Conservation (phyloP, 1,140 invertebrate genomes). For the Hyles vespertilio region DNA sequence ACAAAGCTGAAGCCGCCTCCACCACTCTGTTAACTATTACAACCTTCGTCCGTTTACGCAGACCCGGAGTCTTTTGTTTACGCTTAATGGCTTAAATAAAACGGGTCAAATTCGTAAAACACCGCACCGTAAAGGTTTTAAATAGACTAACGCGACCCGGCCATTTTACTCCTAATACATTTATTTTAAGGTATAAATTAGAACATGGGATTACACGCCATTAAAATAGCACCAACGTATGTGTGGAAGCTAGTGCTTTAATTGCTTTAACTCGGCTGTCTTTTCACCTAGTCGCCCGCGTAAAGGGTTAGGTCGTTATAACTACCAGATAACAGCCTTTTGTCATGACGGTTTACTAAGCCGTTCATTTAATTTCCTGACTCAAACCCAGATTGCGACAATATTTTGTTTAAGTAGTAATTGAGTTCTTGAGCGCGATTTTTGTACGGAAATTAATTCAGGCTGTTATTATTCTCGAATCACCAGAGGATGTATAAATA, state of each 20-base stretch:
- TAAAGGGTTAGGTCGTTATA: slow-evolving; percentile 47
- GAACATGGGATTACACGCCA: slow-evolving; percentile 29
- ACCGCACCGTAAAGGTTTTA: slow-evolving; percentile 48
- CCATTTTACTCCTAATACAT: slow-evolving; percentile 36
- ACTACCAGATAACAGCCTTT: slow-evolving; percentile 58
- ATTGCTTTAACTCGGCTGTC: slow-evolving; percentile 44
- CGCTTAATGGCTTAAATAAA: slow-evolving; percentile 70
- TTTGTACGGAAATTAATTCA: slow-evolving; percentile 66
- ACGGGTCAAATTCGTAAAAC: slow-evolving; percentile 66
- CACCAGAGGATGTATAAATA: background rate
- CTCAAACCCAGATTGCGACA: slow-evolving; percentile 57
- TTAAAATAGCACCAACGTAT: slow-evolving; percentile 40
- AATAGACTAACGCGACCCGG: slow-evolving; percentile 27
- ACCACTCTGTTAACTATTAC: slow-evolving; percentile 57
- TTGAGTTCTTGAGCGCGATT: slow-evolving; percentile 65
- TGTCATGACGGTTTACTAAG: slow-evolving; percentile 49
- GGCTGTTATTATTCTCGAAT: slow-evolving; percentile 20
- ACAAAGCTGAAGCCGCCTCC: slow-evolving; percentile 40
- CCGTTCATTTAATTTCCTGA: slow-evolving; percentile 71
- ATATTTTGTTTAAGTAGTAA: slow-evolving; percentile 71
- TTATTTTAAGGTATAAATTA: slow-evolving; percentile 50
- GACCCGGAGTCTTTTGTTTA: slow-evolving; percentile 63
- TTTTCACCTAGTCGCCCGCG: slow-evolving; percentile 38
- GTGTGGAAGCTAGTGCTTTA: slow-evolving; percentile 45
- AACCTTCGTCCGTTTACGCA: slow-evolving; percentile 50